phyloP scores from a whole-genome alignment of 2,113 vertebrate species.

The Scalopus aquaticus region DNA sequence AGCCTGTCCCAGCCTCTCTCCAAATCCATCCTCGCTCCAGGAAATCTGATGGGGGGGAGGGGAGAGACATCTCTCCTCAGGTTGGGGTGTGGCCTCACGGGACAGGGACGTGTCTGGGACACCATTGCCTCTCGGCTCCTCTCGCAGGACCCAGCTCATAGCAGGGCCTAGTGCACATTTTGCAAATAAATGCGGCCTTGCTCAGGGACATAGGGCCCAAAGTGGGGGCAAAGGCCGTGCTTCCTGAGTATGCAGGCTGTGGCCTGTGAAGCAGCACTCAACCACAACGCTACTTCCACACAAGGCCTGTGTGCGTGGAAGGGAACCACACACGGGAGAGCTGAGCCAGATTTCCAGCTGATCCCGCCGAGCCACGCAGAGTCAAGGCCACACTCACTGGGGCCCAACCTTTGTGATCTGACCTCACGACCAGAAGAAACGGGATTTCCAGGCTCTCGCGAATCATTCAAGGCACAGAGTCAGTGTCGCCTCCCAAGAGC shows the following conservation, averaged over 20 bases:
- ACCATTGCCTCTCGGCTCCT: background rate
- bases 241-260: background rate
- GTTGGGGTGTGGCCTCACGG: background rate
- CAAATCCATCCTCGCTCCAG: background rate
- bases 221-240: background rate
- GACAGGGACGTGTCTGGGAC: background rate
- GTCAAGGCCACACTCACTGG: rapidly evolving
- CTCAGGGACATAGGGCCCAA: background rate
- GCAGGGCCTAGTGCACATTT: background rate
- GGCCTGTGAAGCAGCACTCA: background rate
- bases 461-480: background rate
- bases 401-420: background rate
- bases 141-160: background rate
- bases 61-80: rapidly evolving
- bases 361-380: background rate
- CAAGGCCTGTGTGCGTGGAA: rapidly evolving
- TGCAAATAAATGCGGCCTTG: background rate
- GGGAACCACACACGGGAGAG: background rate
- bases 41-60: background rate
- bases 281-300: background rate
- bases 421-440: background rate
- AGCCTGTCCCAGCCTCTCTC: background rate
- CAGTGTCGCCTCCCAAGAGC: too few species aligned
- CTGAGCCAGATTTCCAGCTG: background rate
- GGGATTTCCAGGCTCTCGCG: background rate